A percentile compares a stretch with the other conserved stretches of the same genome.
Conservation (phyloP, 2,113 vertebrate species). For the Castor canadensis region DNA sequence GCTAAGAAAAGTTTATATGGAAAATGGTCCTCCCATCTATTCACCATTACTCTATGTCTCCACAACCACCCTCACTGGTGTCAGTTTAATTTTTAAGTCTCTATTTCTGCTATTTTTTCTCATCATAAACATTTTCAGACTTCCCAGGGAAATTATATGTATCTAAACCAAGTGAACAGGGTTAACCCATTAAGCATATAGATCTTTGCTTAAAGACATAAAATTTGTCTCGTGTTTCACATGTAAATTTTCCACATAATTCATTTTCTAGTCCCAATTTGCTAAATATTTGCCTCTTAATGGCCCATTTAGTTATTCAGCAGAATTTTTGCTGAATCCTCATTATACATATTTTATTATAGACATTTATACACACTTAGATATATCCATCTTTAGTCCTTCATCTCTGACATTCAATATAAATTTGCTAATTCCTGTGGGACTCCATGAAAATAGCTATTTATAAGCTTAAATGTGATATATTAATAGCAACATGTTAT, state of each 20-base stretch:
- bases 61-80: not conserved
- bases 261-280: slow-evolving; percentile 12
- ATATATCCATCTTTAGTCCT: slow-evolving; percentile 49
- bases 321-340: slow-evolving; percentile 72
- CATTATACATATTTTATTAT: slow-evolving; percentile 40
- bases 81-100: not conserved
- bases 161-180: not conserved
- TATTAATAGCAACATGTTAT: slow-evolving; percentile 40
- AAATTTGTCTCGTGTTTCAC: slow-evolving; percentile 11
- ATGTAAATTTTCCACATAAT: slow-evolving; percentile 4
- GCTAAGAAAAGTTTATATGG: not conserved
- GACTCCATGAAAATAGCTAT: slow-evolving; percentile 23
- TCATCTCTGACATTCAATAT: slow-evolving; percentile 57
- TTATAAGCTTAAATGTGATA: slow-evolving; percentile 54
- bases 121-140: not conserved
- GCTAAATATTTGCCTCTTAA: slow-evolving; percentile 64
- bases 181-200: not conserved
- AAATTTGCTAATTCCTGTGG: not conserved
- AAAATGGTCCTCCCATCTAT: not conserved
- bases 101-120: not conserved
- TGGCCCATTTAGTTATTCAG: slow-evolving; percentile 47
- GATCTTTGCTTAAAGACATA: slow-evolving; percentile 25
- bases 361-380: slow-evolving; percentile 50
- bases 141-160: not conserved
- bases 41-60: not conserved